Conservation (phyloP, 2,113 vertebrate species). For the Leptodactylus fuscus region DNA sequence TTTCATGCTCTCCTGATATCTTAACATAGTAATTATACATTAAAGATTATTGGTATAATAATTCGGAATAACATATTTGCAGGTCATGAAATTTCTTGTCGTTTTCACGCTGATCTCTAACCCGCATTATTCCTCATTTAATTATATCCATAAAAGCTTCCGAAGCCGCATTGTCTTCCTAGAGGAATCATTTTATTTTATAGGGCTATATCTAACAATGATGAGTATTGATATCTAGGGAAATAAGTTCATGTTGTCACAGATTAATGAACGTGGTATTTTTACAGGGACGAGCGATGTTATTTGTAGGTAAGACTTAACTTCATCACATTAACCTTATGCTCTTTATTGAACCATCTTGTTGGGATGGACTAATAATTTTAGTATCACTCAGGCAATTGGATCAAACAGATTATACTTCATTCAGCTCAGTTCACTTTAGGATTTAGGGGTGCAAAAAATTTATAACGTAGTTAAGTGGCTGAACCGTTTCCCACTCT, state of each 20-base stretch:
- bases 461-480: no score
- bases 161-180: slow-evolving; percentile 5
- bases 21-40: slow-evolving; percentile 29
- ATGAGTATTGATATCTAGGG: slow-evolving; percentile 40
- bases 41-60: slow-evolving; percentile 44
- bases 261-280: not conserved
- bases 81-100: slow-evolving; percentile 43
- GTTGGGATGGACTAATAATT: not conserved
- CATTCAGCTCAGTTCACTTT: not conserved
- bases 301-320: not conserved
- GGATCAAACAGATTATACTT: not conserved
- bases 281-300: not conserved
- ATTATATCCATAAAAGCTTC: slow-evolving; percentile 37
- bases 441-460: not conserved
- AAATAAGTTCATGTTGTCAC: slow-evolving; percentile 47
- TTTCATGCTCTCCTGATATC: slow-evolving; percentile 32
- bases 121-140: slow-evolving; percentile 28
- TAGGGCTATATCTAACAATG: slow-evolving; percentile 19
- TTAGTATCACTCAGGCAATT: not conserved
- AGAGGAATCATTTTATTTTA: slow-evolving; percentile 46
- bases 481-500: no score
- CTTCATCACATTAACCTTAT: not conserved
- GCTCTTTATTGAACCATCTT: not conserved
- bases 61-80: slow-evolving; percentile 41
- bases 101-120: slow-evolving; percentile 19